Conservation (phyloP, 2,888 invertebrate genomes). For the Oxycera nigricornis region DNA sequence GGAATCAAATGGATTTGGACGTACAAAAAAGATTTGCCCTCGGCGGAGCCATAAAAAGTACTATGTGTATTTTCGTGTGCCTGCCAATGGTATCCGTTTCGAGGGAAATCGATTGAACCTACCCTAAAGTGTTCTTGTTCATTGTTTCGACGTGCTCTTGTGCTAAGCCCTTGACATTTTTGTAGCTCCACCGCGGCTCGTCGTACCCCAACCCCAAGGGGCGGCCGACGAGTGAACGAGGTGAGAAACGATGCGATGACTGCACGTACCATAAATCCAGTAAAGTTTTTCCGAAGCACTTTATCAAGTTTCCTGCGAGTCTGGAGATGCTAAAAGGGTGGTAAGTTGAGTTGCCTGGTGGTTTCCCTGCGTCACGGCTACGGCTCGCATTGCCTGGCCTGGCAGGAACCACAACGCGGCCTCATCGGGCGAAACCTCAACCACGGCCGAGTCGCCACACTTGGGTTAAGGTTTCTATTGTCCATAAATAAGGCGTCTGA, state of each 20-base stretch:
- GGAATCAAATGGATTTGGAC: background rate
- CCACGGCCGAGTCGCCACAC: background rate
- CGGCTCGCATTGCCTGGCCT: too few species aligned
- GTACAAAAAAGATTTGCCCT: background rate
- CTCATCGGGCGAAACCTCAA: background rate
- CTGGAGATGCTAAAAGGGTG: background rate
- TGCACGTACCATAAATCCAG: conserved; percentile 13
- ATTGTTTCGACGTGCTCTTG: conserved; percentile 1
- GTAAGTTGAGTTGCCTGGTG: background rate
- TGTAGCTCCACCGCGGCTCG: background rate
- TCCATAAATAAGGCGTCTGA: conserved; percentile 32
- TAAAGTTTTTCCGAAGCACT: background rate
- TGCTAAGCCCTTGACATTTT: conserved; percentile 25
- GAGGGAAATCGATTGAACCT: conserved; percentile 26
- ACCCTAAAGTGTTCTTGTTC: conserved; percentile 20
- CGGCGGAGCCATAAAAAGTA: background rate
- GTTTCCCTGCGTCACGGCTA: background rate
- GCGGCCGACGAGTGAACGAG: background rate
- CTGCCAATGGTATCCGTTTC: background rate
- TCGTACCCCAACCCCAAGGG: too few species aligned
- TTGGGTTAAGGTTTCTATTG: conserved; percentile 25
- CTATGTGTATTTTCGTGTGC: background rate
- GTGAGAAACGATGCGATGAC: background rate
- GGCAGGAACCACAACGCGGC: background rate
- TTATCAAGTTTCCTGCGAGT: background rate